Evolutionary conservation across 2,113 vertebrate species (phyloP), one percentile per base, ranked within the genome.

Genomic region (Phaethon lepturus): DNA sequence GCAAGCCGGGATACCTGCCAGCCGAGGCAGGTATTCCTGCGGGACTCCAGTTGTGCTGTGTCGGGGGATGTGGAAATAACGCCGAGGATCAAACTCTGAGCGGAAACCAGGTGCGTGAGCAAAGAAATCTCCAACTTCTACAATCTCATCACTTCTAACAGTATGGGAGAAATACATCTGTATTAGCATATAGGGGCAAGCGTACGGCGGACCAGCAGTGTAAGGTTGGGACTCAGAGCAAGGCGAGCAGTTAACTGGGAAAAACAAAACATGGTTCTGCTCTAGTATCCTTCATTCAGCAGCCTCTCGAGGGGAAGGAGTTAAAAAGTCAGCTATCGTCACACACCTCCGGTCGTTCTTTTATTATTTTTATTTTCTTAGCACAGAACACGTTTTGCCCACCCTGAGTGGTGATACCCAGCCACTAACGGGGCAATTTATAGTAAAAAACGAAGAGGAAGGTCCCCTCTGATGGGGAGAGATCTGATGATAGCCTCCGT

Each of bases 401-500:
- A 13, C 24, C 24, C 29, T 8, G 53, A 18, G 47, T 3, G 4
- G 13, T 12, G 44, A 35, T 6, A 17, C 17, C 50, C 59, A 78
- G n/a, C 38, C 33, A 8, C 33, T 4, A 11, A 19, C 0, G 1
- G 38, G 40, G 40, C 15, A 20, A 40, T 28, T 49, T 11, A 4
- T 4, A 23, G 12, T 11, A 10, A 29, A 73, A 40, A 19, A 1
- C 22, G 2, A 23, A 67, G 25, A 15, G 22, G 59, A 66, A 55
- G 22, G 22, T 22, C 68, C 45, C 4, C 26, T 76, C 12, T 16
- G 13, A 10, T 0, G 28, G 49, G 45, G 55, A 28, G 29, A 23
- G 53, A 35, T 25, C 49, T 7, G 28, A 19, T 7, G 28, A 19
- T 0, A 10, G 28, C 38, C 33, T 18, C 56, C 10, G 2, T 0